phyloP scores from a whole-genome alignment of 2,888 invertebrate genomes.

The Cryptocephalus moraei region DNA sequence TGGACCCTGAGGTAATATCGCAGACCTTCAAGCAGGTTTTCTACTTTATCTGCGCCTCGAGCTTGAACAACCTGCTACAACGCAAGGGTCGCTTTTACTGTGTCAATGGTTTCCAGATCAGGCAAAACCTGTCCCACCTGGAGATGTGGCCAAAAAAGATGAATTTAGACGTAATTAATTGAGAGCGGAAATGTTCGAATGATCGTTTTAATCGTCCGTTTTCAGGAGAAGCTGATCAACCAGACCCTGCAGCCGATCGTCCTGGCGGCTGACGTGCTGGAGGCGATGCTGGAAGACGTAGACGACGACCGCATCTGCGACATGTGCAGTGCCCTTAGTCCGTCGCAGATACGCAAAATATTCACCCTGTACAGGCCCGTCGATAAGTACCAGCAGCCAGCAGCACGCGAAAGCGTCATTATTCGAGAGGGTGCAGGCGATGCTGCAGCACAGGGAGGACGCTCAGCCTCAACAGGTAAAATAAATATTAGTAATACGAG shows the following conservation, averaged over 20 bases:
- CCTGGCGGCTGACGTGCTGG: constrained; percentile 90
- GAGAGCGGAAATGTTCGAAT: neutral
- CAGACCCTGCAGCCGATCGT: constrained; percentile 76
- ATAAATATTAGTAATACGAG: neutral
- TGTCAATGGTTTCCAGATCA: constrained; percentile 94
- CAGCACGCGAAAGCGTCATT: constrained; percentile 72
- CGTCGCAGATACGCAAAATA: constrained; percentile 79
- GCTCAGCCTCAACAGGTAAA: constrained; percentile 27
- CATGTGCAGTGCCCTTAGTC: constrained; percentile 82
- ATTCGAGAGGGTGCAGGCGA: constrained; percentile 72
- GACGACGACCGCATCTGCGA: constrained; percentile 89
- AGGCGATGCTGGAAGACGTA: constrained; percentile 87
- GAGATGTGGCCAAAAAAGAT: constrained; percentile 92
- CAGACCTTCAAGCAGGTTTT: constrained; percentile 85
- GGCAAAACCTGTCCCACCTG: constrained; percentile 86
- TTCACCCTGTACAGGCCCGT: constrained; percentile 56
- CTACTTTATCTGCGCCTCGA: constrained; percentile 89
- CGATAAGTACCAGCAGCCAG: constrained; percentile 79
- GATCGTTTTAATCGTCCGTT: neutral
- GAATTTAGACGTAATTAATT: constrained; percentile 32
- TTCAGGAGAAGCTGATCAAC: too few species aligned
- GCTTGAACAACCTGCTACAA: constrained; percentile 86
- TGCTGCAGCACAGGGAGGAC: constrained; percentile 47
- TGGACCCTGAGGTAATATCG: constrained; percentile 70
- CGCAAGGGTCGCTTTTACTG: constrained; percentile 96